These are phyloP conservation scores for Pristiophorus japonicus DNA, from an alignment of 2,113 vertebrate species.

Conservation along the genomic window DNA sequence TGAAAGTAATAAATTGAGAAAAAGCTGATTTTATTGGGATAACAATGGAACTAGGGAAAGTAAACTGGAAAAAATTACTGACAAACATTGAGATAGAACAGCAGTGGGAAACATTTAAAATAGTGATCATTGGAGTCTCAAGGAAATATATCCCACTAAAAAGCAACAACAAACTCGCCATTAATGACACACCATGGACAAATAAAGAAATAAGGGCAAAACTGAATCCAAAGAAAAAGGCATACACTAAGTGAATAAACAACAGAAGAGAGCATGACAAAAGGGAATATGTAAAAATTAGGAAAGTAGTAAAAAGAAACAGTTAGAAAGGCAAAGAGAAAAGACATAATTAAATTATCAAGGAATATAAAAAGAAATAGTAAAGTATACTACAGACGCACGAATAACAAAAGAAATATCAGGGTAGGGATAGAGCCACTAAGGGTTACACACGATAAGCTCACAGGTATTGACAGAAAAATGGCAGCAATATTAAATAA, in stretches of 20 bases:
- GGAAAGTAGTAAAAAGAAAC: neutral
- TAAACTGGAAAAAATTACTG: neutral
- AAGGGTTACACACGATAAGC: neutral
- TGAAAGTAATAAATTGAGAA: neutral
- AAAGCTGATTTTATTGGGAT: neutral
- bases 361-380: neutral
- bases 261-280: neutral
- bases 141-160: neutral
- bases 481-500: too few species aligned
- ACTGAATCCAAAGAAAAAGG: neutral
- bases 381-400: neutral
- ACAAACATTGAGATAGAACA: neutral
- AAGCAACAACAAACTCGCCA: neutral
- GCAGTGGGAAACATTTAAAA: neutral
- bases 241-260: neutral
- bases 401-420: neutral
- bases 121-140: neutral
- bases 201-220: neutral
- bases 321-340: neutral
- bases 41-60: neutral
- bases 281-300: too few species aligned
- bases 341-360: neutral
- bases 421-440: neutral
- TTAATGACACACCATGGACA: neutral
- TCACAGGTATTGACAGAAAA: too few species aligned